Evolutionary conservation across 2,888 invertebrate species (phyloP), one percentile per base, ranked within the genome.

Genomic region (Noctua janthina): DNA sequence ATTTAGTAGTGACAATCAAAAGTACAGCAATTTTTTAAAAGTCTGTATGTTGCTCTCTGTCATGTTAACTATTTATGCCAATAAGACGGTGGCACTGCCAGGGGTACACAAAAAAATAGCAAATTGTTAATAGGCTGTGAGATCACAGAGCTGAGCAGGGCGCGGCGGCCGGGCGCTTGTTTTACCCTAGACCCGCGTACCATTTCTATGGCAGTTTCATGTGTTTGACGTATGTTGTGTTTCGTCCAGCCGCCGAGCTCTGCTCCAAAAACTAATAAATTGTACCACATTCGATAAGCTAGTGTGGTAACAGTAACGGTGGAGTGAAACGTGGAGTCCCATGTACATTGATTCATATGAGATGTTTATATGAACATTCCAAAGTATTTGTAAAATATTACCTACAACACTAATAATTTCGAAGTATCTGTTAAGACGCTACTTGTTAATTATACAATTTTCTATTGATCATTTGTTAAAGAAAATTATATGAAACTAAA

Each of bases 401-500:
- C 96, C 95, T 96, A 96, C 97, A 96, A 94, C 95, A 94, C 96
- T 96, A 96, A 96, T 96, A 95, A 96, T 96, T 96, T 96, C 94
- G 96, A 95, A 95, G 95, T 96, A 96, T 96, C 95, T 96, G 96
- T 96, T 96, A 96, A 96, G 96, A 96, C 94, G 94, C 96, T 96
- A 96, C 96, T 97, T 97, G 97, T 97, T 97, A 96, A 97, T 96
- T 96, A 96, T 97, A 96, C 96, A 97, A 96, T 97, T 97, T 97
- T 97, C 96, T 97, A 97, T 97, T 97, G 97, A 97, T 96, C 96
- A 97, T 97, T 97, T 97, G 97, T 97, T 97, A 96, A 96, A 96
- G 96, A 97, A 97, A 97, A 97, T 97, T 97, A 97, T 96, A 97
- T 94, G 96, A 97, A 96, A 97, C 97, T 96, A 96, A 97, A 97